Evolutionary conservation across 1,140 invertebrate species (phyloP).

Genomic region (Papilio glaucus): DNA sequence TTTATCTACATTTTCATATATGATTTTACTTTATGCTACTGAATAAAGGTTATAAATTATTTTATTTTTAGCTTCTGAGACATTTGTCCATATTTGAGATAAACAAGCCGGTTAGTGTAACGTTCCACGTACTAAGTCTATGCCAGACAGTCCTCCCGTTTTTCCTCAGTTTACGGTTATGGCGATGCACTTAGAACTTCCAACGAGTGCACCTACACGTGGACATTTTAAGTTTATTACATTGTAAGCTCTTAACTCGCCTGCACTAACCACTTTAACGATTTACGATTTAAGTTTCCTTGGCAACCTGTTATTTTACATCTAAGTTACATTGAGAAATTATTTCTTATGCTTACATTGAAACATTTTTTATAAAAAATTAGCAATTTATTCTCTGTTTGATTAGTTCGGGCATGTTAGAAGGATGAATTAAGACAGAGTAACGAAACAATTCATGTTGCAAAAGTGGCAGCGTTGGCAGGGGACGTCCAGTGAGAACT

Average conservation of each 20-base stretch:
- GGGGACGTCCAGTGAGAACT: too few relatives aligned
- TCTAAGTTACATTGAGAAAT: neutral
- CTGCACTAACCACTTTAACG: constrained; percentile 16
- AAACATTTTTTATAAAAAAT: neutral
- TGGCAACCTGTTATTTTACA: constrained; percentile 23
- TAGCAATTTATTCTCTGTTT: too few relatives aligned
- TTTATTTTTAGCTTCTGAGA: neutral
- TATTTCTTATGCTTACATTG: neutral
- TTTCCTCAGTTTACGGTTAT: constrained; percentile 35
- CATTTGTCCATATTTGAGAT: neutral
- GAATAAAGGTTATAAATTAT: neutral
- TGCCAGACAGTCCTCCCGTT: neutral
- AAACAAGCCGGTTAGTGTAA: neutral
- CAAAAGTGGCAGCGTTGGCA: too few relatives aligned
- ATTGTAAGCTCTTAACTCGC: constrained; percentile 30
- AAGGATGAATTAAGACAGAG: too few relatives aligned
- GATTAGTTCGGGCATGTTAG: too few relatives aligned
- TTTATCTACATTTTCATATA: too few relatives aligned
- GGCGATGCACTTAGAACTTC: constrained; percentile 31
- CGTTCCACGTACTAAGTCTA: constrained; percentile 11
- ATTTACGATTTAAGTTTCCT: constrained; percentile 28
- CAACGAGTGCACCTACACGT: constrained; percentile 20
- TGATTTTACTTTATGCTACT: too few relatives aligned
- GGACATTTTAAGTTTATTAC: constrained; percentile 35
- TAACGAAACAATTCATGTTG: too few relatives aligned